Conservation (phyloP, 2,888 invertebrate species). For the Mactromeris polynyma region DNA sequence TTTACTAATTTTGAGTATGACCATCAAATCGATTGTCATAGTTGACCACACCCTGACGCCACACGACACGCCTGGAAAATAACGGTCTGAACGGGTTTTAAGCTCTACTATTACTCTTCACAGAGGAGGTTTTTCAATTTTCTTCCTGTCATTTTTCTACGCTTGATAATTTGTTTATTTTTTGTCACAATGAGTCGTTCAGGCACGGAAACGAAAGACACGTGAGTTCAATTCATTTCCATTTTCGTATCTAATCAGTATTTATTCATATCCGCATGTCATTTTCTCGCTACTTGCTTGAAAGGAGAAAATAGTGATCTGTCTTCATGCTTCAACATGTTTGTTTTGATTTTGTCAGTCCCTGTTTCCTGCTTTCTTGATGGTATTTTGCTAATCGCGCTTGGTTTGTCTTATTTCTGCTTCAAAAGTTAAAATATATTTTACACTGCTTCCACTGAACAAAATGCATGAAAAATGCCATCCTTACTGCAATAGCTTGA, state of each 20-base stretch:
- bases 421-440: not conserved
- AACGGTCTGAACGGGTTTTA: constrained; percentile 8
- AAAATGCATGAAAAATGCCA: too few relatives aligned
- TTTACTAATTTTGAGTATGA: too few relatives aligned
- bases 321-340: constrained; percentile 3
- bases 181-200: constrained; percentile 9
- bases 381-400: not conserved
- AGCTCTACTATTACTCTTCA: constrained; percentile 2
- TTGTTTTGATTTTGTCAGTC: constrained; percentile 4
- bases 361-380: not conserved
- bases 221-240: not conserved
- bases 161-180: not conserved
- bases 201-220: not conserved
- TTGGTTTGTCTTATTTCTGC: not conserved
- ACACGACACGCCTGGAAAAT: not conserved
- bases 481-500: too few relatives aligned
- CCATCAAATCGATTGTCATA: too few relatives aligned
- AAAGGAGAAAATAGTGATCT: not conserved
- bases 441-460: too few relatives aligned
- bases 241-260: not conserved
- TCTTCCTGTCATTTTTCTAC: constrained; percentile 12
- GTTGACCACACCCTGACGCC: too few relatives aligned
- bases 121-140: constrained; percentile 7
- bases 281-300: not conserved
- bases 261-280: not conserved